These are phyloP conservation scores for Benthosema pterotum DNA, from an alignment of 2,797 vertebrate species.

Conservation along the genomic window DNA sequence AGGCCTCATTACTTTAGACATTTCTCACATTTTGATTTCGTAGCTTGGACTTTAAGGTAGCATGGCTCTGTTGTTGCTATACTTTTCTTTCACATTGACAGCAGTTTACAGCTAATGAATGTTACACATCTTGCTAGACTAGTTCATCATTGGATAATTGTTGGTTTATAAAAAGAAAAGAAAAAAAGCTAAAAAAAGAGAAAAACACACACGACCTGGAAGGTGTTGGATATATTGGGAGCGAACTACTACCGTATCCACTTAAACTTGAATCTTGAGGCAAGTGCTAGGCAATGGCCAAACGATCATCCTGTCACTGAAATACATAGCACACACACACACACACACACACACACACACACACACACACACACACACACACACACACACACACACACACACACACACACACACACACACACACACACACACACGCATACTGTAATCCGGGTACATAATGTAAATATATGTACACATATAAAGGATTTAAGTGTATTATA, in stretches of 20 bases:
- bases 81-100: conserved; percentile 85
- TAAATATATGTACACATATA: conserved; percentile 58
- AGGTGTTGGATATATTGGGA: conserved; percentile 83
- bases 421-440: conserved; percentile 43
- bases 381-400: conserved; percentile 40
- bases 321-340: conserved; percentile 36
- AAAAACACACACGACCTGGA: conserved; percentile 86
- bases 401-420: conserved; percentile 41
- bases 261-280: conserved; percentile 73
- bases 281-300: conserved; percentile 73
- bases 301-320: conserved; percentile 56
- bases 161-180: conserved; percentile 71
- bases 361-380: conserved; percentile 41
- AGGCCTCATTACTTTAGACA: conserved; percentile 54
- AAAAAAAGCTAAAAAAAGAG: conserved; percentile 12
- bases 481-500: conserved; percentile 60
- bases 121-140: conserved; percentile 93
- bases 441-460: conserved; percentile 47
- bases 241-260: conserved; percentile 63
- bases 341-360: conserved; percentile 43
- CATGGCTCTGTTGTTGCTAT: conserved; percentile 93
- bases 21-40: conserved; percentile 78
- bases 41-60: conserved; percentile 99
- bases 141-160: conserved; percentile 87
- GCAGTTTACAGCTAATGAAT: conserved; percentile 92